Conservation (phyloP, 2,113 vertebrate genomes). For the Pantherophis guttatus region DNA sequence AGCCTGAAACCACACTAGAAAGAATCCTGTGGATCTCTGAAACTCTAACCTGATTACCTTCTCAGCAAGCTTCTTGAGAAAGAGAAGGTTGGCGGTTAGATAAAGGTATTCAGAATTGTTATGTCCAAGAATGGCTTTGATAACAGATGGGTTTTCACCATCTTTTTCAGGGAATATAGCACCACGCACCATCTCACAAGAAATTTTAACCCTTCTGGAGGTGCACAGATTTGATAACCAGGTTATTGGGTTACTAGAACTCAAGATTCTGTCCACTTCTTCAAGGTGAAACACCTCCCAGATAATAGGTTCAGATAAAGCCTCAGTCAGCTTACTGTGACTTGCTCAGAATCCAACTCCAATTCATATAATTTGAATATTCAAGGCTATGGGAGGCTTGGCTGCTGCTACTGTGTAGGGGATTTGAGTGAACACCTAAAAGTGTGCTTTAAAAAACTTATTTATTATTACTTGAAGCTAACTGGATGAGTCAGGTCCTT, state of each 20-base stretch:
- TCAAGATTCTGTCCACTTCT: not conserved
- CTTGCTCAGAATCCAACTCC: not conserved
- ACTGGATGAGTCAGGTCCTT: not conserved
- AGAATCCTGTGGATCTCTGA: not conserved
- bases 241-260: not conserved
- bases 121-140: not conserved
- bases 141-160: not conserved
- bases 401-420: no score
- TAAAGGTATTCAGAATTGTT: not conserved
- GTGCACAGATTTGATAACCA: not conserved
- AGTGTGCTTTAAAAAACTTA: not conserved
- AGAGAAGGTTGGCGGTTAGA: not conserved
- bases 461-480: not conserved
- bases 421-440: not conserved
- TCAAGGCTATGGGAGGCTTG: not conserved
- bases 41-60: not conserved
- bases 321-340: not conserved
- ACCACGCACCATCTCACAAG: not conserved
- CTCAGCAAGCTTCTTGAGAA: not conserved
- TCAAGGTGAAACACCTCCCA: not conserved
- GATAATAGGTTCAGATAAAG: not conserved
- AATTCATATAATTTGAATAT: not conserved
- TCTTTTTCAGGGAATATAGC: not conserved
- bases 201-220: not conserved
- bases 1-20: not conserved